Evolutionary conservation across 2,797 vertebrate genomes (phyloP).

Genomic region (Cygnus olor): DNA sequence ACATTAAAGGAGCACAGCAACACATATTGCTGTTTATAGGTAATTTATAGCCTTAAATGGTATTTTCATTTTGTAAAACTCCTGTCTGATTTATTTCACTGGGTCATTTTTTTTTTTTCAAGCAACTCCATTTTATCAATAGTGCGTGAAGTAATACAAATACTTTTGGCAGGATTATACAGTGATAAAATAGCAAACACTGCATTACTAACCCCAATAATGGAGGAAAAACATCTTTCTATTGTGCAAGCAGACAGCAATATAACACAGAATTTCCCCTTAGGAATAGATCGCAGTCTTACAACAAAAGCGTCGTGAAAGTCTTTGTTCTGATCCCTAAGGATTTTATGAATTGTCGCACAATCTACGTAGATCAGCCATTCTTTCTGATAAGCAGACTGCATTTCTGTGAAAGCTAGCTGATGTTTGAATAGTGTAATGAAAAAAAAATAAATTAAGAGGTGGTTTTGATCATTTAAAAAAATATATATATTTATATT

Average conservation of each 20-base stretch:
- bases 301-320: constrained; percentile 27
- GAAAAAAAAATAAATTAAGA: background rate
- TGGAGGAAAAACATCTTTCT: constrained; percentile 36
- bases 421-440: background rate
- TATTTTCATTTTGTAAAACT: constrained; percentile 8
- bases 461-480: background rate
- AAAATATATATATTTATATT: background rate
- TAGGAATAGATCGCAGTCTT: constrained; percentile 15
- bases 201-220: constrained; percentile 55
- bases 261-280: constrained; percentile 42
- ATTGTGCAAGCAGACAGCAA: constrained; percentile 51
- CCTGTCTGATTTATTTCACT: constrained; percentile 25
- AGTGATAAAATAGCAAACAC: constrained; percentile 45
- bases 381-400: background rate
- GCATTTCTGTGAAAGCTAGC: background rate
- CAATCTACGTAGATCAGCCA: constrained; percentile 21
- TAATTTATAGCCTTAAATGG: background rate
- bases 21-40: background rate
- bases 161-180: constrained; percentile 21
- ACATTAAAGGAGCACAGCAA: background rate
- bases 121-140: constrained; percentile 3
- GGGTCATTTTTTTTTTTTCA: background rate
- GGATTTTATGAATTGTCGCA: constrained; percentile 39
- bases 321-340: constrained; percentile 59
- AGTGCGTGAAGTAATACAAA: background rate